Percentiles rank a stretch among this genome's conserved stretches.
phyloP scores from a whole-genome alignment of 2,113 vertebrate species.

The Nyctibius bracteatus region DNA sequence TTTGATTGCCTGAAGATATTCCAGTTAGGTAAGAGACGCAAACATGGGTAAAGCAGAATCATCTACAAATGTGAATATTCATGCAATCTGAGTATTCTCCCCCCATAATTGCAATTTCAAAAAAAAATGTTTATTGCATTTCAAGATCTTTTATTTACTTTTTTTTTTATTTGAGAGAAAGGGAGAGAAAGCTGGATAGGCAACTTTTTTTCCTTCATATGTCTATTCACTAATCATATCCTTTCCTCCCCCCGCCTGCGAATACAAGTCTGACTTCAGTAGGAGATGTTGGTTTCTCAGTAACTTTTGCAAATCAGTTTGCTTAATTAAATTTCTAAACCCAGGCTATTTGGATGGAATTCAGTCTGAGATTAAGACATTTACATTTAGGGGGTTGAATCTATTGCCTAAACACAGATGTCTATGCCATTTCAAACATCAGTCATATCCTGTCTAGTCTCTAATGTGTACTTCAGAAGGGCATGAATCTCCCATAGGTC shows the following conservation, averaged over 20 bases:
- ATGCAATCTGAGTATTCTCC: background rate
- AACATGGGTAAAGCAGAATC: background rate
- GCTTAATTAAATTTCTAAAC: conserved; percentile 4
- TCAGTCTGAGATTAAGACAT: background rate
- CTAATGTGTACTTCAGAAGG: background rate
- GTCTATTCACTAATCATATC: background rate
- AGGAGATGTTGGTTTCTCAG: background rate
- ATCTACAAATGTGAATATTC: conserved; percentile 35
- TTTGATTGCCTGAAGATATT: conserved; percentile 26
- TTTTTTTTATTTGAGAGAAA: background rate
- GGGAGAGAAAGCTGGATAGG: background rate
- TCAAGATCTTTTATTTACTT: background rate
- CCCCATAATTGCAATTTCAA: background rate
- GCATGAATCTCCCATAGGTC: background rate
- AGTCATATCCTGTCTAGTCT: background rate
- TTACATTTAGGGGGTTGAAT: background rate
- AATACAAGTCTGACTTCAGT: background rate
- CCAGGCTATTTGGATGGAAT: background rate
- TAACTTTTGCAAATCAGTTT: background rate
- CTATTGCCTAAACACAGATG: conserved; percentile 1
- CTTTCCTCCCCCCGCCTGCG: fast-evolving
- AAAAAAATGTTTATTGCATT: background rate
- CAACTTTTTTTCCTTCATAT: background rate
- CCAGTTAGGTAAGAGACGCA: background rate
- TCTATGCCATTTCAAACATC: background rate